Percentiles rank a stretch among this genome's conserved stretches.
phyloP scores from a whole-genome alignment of 2,797 vertebrate genomes.

The Myioborus melanocephalus region DNA sequence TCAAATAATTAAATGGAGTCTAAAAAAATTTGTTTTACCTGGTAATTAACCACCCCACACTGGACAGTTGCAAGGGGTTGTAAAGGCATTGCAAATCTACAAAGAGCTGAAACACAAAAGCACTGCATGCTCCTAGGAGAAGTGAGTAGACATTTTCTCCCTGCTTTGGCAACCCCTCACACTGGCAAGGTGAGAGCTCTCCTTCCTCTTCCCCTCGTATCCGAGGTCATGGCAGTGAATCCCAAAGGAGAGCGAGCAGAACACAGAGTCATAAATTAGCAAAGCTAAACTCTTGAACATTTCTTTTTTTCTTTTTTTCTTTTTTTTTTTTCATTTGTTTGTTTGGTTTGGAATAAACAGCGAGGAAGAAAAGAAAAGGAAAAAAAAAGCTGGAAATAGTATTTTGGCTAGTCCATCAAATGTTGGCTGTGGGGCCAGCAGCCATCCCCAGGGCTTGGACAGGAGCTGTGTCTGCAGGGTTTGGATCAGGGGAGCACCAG shows the following conservation, averaged over 20 bases:
- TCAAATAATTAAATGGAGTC: conserved; percentile 94
- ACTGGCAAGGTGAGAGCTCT: not conserved
- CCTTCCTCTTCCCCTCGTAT: not conserved
- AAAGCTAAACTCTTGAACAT: not conserved
- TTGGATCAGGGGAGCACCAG: not conserved
- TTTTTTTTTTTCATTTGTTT: not conserved
- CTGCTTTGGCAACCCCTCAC: not conserved
- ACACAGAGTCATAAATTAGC: not conserved
- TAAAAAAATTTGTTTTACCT: conserved; percentile 86
- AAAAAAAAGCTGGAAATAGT: not conserved
- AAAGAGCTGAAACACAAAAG: conserved; percentile 82
- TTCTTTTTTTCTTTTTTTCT: not conserved
- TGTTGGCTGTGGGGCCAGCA: not conserved
- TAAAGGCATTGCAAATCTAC: conserved; percentile 80
- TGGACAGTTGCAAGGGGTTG: conserved; percentile 78
- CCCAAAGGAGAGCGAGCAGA: not conserved
- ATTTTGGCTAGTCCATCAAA: conserved; percentile 27
- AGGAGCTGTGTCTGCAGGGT: not conserved
- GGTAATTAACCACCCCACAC: conserved; percentile 91
- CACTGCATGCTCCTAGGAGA: conserved; percentile 67
- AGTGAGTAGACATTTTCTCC: conserved; percentile 55
- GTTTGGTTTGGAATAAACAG: conserved; percentile 57
- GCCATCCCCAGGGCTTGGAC: not conserved
- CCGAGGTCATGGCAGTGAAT: not conserved
- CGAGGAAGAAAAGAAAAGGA: not conserved